Evolutionary conservation across 2,888 invertebrate genomes (phyloP).

Genomic region (Crioceris asparagi): DNA sequence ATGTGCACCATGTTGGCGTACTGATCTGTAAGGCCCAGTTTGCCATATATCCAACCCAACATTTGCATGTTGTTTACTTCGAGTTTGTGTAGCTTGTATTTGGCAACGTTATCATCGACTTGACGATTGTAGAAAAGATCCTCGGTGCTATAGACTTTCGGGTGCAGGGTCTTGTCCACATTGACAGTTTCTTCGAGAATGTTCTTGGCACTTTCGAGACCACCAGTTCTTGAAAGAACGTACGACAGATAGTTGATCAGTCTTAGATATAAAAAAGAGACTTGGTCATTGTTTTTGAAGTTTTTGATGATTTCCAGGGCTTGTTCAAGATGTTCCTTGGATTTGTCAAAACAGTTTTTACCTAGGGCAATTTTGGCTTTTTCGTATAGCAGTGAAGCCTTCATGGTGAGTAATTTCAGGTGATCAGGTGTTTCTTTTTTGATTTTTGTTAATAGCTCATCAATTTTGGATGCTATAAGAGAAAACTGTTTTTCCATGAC

Average conservation of each 20-base stretch:
- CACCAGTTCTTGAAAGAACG: constrained; percentile 44
- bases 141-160: constrained; percentile 38
- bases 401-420: constrained; percentile 30
- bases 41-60: constrained; percentile 50
- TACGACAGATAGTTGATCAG: constrained; percentile 49
- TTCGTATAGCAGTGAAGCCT: constrained; percentile 33
- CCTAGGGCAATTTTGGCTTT: constrained; percentile 31
- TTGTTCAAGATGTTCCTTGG: constrained; percentile 26
- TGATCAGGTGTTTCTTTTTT: constrained; percentile 18
- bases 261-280: constrained; percentile 43
- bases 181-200: constrained; percentile 42
- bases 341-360: constrained; percentile 21
- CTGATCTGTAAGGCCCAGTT: constrained; percentile 42
- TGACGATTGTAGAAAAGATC: constrained; percentile 39
- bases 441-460: constrained; percentile 15
- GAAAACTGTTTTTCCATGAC: no score
- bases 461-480: constrained; percentile 19
- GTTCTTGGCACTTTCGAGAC: constrained; percentile 39
- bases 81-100: constrained; percentile 39
- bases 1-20: constrained; percentile 47
- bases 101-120: constrained; percentile 28
- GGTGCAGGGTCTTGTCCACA: constrained; percentile 20
- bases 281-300: constrained; percentile 23
- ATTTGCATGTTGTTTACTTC: constrained; percentile 52
- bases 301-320: constrained; percentile 26